Evolutionary conservation across 2,797 vertebrate species (phyloP).

Genomic region (Acanthiza pusilla): DNA sequence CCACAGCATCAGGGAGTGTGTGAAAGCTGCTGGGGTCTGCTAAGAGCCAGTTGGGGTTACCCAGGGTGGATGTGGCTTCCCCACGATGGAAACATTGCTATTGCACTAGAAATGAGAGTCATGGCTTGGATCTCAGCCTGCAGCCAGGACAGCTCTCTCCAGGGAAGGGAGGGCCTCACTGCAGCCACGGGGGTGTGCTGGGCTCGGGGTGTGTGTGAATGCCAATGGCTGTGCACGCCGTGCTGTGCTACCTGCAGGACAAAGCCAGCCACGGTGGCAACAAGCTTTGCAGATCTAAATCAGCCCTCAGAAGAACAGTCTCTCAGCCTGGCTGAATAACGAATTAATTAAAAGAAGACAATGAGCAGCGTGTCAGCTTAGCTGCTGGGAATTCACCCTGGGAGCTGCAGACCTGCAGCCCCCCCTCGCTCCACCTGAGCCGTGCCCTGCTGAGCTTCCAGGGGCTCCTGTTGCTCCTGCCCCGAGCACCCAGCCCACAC

Average conservation of each 20-base stretch:
- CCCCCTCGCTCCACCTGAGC: not conserved
- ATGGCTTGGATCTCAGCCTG: not conserved
- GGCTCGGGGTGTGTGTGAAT: not conserved
- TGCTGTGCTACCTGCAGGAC: not conserved
- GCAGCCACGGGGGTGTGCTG: accelerated
- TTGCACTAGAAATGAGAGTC: not conserved
- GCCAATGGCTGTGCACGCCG: not conserved
- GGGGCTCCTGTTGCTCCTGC: not conserved
- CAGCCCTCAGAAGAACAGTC: not conserved
- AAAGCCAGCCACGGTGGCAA: not conserved
- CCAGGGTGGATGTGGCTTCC: not conserved
- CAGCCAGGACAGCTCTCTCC: not conserved
- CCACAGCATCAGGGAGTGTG: not conserved
- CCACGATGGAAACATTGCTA: not conserved
- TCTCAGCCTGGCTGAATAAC: not conserved
- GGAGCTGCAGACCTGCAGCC: not conserved
- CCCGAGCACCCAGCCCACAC: not conserved
- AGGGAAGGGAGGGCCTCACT: not conserved
- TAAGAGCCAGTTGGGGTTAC: not conserved
- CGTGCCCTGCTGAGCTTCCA: not conserved
- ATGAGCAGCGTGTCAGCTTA: not conserved
- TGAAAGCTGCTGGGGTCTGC: not conserved
- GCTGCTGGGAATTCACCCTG: not conserved
- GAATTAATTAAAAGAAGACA: not conserved
- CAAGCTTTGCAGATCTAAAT: not conserved